Base-by-base conservation (phyloP, 2,797 vertebrate genomes). In the Malurus splendens region DNA sequence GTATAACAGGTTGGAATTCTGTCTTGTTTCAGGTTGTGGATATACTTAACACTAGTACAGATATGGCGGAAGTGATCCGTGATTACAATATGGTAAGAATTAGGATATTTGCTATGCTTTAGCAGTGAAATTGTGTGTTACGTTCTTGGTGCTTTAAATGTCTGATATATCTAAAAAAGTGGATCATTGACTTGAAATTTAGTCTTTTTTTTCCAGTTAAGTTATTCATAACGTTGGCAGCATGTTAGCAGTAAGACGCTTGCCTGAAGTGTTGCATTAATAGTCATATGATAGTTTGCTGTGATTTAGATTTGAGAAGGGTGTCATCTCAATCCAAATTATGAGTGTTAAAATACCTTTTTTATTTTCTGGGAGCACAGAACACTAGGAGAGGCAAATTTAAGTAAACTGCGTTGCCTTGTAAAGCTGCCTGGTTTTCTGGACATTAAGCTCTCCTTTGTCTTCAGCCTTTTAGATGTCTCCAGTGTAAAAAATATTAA, bases 41-140 rank as follows among this genome's bases (percentile, higher is more conserved):
- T 97, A 99, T 99, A 87, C 97, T 99, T 94, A 99, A 99, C 96
- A 99, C 98, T 50, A 98, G 98, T 96, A 98, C 97, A 5, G 99
- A 99, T 92, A 98, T 98, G 96, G 98, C 99, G 75, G 98, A 99
- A 95, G 98, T 99, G 85, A 97, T 98, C 90, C 97, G 95, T 64
- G 98, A 99, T 96, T 98, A 98, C 94, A 98, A 98, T 86, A 96
- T 96, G 96, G 99, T 99, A 97, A 98, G 98, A 89, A 85, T 78
- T 70, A 68, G 7, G 7, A 27, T 45, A 32, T 54, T 78, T 93
- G 11, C 23, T 57, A 0, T 75, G 6, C 32, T 64, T 55, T 45
- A 90, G 67, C 18, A 59, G 7, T 36, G 45, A 20, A 78, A 39
- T n/a, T 1, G 2, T 48, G 1, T 62, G 9, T 86, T 62, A 24